A percentile compares a stretch with the other conserved stretches of the same genome.
Evolutionary conservation across 2,797 vertebrate species (phyloP).

Genomic region (Leptoclinus maculatus): DNA sequence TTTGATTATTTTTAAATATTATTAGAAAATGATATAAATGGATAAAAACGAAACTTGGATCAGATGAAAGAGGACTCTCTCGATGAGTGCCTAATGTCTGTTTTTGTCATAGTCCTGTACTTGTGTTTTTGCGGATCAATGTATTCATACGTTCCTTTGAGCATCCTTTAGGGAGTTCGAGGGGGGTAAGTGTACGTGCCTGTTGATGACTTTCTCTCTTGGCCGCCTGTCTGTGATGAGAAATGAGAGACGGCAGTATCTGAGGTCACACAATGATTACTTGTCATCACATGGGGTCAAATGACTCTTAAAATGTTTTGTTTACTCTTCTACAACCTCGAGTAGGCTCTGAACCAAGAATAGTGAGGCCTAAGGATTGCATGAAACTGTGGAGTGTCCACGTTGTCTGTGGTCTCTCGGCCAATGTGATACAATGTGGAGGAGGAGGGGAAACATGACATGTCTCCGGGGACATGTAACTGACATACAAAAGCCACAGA

Average conservation of each 20-base stretch:
- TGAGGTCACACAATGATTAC: slow-evolving; percentile 84
- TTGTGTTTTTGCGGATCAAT: neutral
- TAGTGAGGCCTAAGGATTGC: slow-evolving; percentile 1
- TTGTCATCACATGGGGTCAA: slow-evolving; percentile 74
- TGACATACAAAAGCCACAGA: neutral
- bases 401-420: neutral
- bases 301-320: slow-evolving; percentile 82
- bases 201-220: slow-evolving; percentile 79
- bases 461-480: neutral
- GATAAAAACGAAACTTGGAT: neutral
- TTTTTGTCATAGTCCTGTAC: neutral
- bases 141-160: neutral
- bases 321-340: slow-evolving; percentile 77
- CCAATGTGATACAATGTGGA: neutral
- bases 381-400: slow-evolving; percentile 17
- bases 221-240: slow-evolving; percentile 73
- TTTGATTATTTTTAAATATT: slow-evolving; percentile 44
- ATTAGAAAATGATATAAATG: slow-evolving; percentile 36
- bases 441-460: neutral
- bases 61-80: slow-evolving; percentile 6
- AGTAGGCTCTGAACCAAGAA: slow-evolving; percentile 51
- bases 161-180: slow-evolving; percentile 5
- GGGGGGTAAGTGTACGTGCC: slow-evolving; percentile 39
- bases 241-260: slow-evolving; percentile 77
- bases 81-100: neutral